A percentile compares a stretch with the other conserved stretches of the same genome.
phyloP scores from a whole-genome alignment of 2,797 vertebrate species.

The Lutjanus campechanus region DNA sequence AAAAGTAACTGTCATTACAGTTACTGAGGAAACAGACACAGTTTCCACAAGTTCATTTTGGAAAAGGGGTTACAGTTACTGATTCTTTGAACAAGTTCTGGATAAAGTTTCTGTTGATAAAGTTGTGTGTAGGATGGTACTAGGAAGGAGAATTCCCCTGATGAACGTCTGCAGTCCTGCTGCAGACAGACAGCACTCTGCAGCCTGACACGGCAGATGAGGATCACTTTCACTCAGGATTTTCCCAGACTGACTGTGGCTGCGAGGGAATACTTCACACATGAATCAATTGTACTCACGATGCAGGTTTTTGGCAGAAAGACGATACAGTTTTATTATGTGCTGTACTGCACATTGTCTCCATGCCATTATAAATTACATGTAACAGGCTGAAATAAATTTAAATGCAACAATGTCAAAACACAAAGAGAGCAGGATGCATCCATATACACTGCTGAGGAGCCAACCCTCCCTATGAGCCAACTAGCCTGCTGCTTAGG shows the following conservation, averaged over 20 bases:
- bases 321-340: constrained; percentile 2
- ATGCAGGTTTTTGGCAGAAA: constrained; percentile 21
- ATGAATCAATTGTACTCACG: constrained; percentile 47
- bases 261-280: constrained; percentile 51
- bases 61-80: no score
- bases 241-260: constrained; percentile 57
- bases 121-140: no score
- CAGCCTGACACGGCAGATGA: constrained; percentile 42
- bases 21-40: no score
- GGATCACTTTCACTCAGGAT: constrained; percentile 57
- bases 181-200: constrained; percentile 19
- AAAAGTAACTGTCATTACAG: no score
- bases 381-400: neutral
- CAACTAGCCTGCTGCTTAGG: no score
- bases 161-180: neutral
- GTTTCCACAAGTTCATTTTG: no score
- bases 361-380: neutral
- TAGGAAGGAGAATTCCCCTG: constrained; percentile 10
- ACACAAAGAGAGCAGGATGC: neutral
- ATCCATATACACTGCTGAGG: neutral
- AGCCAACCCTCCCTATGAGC: no score
- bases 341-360: neutral
- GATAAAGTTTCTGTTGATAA: neutral
- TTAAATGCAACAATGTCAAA: neutral
- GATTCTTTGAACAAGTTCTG: neutral